Evolutionary conservation across 2,888 invertebrate species (phyloP).

Genomic region (Lymantria monacha): DNA sequence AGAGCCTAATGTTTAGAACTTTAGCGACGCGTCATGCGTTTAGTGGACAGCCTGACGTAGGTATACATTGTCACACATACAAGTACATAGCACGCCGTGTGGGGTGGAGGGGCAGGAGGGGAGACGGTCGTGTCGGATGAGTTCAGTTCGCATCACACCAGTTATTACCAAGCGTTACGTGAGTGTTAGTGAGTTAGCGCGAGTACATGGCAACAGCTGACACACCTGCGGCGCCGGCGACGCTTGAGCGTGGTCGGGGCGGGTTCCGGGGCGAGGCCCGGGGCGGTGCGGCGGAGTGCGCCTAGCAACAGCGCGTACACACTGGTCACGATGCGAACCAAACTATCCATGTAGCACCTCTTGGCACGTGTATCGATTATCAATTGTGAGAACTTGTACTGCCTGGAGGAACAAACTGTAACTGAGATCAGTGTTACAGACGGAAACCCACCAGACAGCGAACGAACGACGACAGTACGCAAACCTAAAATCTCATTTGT

Average conservation of each 20-base stretch:
- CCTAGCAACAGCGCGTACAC: slow-evolving; percentile 51
- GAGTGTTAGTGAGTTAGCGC: background rate
- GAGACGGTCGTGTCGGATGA: slow-evolving; percentile 15
- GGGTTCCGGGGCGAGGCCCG: slow-evolving; percentile 30
- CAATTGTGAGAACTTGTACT: slow-evolving; percentile 68
- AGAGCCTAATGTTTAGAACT: too few species aligned
- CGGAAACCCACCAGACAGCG: too few species aligned
- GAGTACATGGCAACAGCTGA: slow-evolving; percentile 8
- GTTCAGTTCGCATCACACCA: slow-evolving; percentile 60
- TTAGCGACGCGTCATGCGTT: too few species aligned
- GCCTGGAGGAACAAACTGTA: slow-evolving; percentile 54
- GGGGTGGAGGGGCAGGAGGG: background rate
- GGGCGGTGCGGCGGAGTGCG: slow-evolving; percentile 40
- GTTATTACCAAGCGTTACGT: slow-evolving; percentile 31
- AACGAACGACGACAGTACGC: too few species aligned
- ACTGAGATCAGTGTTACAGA: slow-evolving; percentile 1
- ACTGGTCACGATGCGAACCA: slow-evolving; percentile 65
- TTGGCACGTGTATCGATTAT: slow-evolving; percentile 47
- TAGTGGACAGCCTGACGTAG: too few species aligned
- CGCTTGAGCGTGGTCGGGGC: slow-evolving; percentile 38
- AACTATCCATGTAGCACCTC: slow-evolving; percentile 51
- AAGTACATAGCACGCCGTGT: too few species aligned
- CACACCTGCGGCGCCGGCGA: slow-evolving; percentile 58
- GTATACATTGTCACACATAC: too few species aligned
- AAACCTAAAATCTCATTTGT: too few species aligned